Percentiles rank a stretch among this genome's conserved stretches.
Evolutionary conservation across 2,797 vertebrate species (phyloP).

Genomic region (Sebastes nivosus): DNA sequence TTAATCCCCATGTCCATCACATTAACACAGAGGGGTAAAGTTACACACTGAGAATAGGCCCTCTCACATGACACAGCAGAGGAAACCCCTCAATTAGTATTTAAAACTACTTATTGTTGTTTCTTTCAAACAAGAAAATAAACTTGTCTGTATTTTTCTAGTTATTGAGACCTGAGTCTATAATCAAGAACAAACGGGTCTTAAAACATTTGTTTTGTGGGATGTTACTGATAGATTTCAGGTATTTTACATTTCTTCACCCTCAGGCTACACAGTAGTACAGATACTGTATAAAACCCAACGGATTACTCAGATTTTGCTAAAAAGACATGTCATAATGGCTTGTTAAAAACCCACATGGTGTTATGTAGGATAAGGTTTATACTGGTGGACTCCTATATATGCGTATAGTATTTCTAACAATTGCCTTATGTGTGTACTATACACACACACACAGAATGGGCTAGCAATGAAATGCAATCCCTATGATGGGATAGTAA

Average conservation of each 20-base stretch:
- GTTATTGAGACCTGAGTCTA: neutral
- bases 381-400: neutral
- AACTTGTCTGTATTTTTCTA: neutral
- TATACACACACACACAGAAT: neutral
- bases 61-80: neutral
- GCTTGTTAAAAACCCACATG: neutral
- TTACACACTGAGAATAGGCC: slow-evolving; percentile 2
- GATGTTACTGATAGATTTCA: neutral
- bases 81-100: slow-evolving; percentile 11
- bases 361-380: neutral
- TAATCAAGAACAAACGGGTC: neutral
- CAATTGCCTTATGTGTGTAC: neutral
- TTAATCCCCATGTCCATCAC: slow-evolving; percentile 20
- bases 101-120: neutral
- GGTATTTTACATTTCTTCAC: neutral
- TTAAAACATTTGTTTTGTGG: neutral
- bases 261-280: neutral
- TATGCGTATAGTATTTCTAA: neutral
- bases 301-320: neutral
- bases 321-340: neutral
- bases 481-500: slow-evolving; percentile 62
- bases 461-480: slow-evolving; percentile 44
- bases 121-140: neutral
- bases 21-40: slow-evolving; percentile 18
- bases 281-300: neutral